A percentile compares a stretch with the other conserved stretches of the same genome.
These are phyloP conservation scores for Epinotia brunnichana DNA, from an alignment of 2,888 invertebrate genomes.

Conservation along the genomic window DNA sequence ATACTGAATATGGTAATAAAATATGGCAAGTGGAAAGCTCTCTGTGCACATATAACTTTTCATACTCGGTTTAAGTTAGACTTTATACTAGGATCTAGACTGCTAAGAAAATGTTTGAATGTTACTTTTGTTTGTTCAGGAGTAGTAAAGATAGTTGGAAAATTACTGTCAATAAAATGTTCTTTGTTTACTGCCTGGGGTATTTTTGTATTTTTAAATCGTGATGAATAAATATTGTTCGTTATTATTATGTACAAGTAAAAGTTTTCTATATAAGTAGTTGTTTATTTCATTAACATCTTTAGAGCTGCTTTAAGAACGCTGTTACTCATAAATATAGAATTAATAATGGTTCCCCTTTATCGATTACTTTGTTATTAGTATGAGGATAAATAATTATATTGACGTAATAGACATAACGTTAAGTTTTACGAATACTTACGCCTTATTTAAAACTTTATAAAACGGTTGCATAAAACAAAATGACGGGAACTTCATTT, in stretches of 20 bases:
- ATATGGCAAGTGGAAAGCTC: conserved; percentile 13
- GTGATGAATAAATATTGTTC: too few species aligned
- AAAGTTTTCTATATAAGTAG: too few species aligned
- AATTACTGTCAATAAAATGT: neutral
- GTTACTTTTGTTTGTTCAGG: neutral
- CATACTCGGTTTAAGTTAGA: conserved; percentile 12
- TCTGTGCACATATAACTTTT: conserved; percentile 18
- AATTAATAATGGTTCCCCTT: too few species aligned
- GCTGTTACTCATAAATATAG: too few species aligned
- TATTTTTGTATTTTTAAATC: too few species aligned
- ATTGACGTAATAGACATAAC: neutral
- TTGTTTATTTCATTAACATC: too few species aligned
- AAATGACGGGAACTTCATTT: conserved; percentile 14
- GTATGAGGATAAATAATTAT: neutral
- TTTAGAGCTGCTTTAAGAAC: too few species aligned
- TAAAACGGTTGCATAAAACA: neutral
- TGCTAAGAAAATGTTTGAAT: conserved; percentile 14
- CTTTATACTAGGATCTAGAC: conserved; percentile 8
- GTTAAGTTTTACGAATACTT: neutral
- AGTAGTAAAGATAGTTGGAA: neutral
- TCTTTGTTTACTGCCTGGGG: neutral
- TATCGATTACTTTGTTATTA: too few species aligned
- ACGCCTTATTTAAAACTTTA: neutral
- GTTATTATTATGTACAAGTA: too few species aligned
- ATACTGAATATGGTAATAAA: conserved; percentile 13